Conservation (phyloP, 2,888 invertebrate genomes). For the Galerucella nymphaeae region DNA sequence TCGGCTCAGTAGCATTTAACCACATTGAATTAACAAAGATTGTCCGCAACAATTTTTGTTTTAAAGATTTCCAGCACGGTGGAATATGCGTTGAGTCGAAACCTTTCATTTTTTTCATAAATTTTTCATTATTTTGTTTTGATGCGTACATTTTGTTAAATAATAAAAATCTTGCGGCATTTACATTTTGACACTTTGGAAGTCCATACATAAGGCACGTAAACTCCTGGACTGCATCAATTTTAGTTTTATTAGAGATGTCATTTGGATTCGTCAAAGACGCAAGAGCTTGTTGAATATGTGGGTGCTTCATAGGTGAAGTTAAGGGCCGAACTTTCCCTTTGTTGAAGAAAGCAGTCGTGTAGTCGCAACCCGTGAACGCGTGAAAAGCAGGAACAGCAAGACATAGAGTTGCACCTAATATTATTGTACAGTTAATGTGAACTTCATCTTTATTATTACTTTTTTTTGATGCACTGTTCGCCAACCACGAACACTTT, state of each 20-base stretch:
- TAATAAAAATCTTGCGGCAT: constrained; percentile 6
- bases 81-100: constrained; percentile 7
- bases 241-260: constrained; percentile 7
- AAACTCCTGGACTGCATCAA: constrained; percentile 7
- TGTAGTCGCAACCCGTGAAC: background rate
- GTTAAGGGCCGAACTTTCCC: background rate
- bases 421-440: constrained; percentile 1
- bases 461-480: constrained; percentile 4
- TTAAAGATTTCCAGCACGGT: constrained; percentile 25
- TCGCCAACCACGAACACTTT: too few species aligned
- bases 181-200: constrained; percentile 7
- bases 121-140: constrained; percentile 11
- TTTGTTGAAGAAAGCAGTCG: constrained; percentile 5
- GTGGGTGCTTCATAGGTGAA: background rate
- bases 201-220: constrained; percentile 9
- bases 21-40: constrained; percentile 31
- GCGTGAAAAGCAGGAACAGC: constrained; percentile 2
- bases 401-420: constrained; percentile 15
- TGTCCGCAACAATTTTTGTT: constrained; percentile 26
- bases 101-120: constrained; percentile 3
- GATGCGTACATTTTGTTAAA: constrained; percentile 5
- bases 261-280: background rate
- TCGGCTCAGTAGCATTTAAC: constrained; percentile 23
- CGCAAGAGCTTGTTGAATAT: constrained; percentile 11
- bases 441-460: constrained; percentile 5